Conservation (phyloP, 2,113 vertebrate genomes). For the Sylvietta virens region DNA sequence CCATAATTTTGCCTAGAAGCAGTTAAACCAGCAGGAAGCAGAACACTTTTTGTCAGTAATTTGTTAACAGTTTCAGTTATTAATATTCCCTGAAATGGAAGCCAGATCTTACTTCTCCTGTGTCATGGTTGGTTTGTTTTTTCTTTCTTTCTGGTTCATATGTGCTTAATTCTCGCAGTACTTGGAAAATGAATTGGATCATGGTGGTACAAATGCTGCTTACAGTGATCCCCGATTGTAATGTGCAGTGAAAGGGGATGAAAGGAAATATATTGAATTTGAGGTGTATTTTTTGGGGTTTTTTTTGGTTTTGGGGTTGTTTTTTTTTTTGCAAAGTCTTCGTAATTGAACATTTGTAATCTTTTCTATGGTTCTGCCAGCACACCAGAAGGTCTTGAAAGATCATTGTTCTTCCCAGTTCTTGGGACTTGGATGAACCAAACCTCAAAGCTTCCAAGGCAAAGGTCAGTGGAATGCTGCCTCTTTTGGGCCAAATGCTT, state of each 20-base stretch:
- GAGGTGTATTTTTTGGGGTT: neutral
- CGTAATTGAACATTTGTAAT: neutral
- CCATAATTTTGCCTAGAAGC: neutral
- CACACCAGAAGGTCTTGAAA: neutral
- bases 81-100: slow-evolving; percentile 1
- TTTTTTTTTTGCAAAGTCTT: neutral
- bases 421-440: neutral
- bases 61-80: slow-evolving; percentile 1
- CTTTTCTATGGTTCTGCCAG: neutral
- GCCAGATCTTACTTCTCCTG: neutral
- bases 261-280: neutral
- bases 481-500: neutral
- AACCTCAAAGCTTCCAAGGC: neutral
- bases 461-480: neutral
- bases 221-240: neutral
- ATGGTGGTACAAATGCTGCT: accelerated
- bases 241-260: neutral
- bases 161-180: neutral
- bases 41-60: neutral
- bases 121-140: neutral
- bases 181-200: neutral
- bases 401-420: neutral
- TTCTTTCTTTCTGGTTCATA: neutral
- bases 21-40: neutral
- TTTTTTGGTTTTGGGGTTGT: too few species aligned